These are phyloP conservation scores for Helobdella robusta DNA, from an alignment of 2,888 invertebrate genomes.

Conservation along the genomic window DNA sequence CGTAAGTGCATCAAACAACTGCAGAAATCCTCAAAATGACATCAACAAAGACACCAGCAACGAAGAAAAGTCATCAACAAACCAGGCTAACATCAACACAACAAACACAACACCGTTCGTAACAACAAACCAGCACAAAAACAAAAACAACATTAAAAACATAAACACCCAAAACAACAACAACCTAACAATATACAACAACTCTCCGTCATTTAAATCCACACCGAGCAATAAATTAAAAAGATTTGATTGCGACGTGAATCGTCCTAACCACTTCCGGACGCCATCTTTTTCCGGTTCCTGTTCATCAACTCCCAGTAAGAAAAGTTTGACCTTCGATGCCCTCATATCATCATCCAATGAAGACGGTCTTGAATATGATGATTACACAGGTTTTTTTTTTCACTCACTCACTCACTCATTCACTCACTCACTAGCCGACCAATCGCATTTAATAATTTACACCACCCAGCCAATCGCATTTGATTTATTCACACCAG, in stretches of 20 bases:
- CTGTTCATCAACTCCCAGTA: neutral
- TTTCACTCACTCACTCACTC: too few species aligned
- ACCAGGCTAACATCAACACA: neutral
- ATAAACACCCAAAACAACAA: neutral
- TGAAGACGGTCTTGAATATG: slow-evolving; percentile 33
- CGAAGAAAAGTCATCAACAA: neutral
- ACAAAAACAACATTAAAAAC: neutral
- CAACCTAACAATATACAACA: neutral
- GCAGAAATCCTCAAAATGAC: neutral
- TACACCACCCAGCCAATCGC: too few species aligned
- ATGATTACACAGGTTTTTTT: too few species aligned
- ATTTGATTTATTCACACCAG: too few species aligned
- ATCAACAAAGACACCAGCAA: neutral
- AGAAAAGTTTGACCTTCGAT: neutral
- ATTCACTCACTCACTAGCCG: too few species aligned
- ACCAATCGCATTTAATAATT: too few species aligned
- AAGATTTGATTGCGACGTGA: too few species aligned
- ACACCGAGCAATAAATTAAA: neutral
- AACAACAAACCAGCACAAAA: neutral
- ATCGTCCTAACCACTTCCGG: too few species aligned
- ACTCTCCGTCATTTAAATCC: neutral
- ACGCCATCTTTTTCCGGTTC: too few species aligned
- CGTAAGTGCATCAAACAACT: neutral
- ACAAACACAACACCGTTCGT: neutral
- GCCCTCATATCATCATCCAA: neutral